phyloP scores from a whole-genome alignment of 2,888 invertebrate species.

The Ormyrus thymus region DNA sequence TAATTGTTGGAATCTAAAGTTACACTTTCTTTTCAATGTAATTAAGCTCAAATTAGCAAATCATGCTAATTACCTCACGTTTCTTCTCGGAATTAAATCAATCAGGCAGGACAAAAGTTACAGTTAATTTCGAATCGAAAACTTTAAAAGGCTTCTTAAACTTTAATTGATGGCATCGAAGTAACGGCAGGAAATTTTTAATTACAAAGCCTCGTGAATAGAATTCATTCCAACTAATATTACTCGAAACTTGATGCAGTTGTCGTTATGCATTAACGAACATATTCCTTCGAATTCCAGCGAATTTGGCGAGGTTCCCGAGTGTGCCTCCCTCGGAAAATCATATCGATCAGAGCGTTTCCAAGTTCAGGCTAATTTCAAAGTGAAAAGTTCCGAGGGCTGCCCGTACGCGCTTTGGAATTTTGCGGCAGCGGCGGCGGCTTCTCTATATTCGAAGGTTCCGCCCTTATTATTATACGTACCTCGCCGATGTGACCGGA shows the following conservation, averaged over 20 bases:
- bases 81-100: too few species aligned
- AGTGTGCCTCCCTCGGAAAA: neutral
- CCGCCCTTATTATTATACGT: conserved; percentile 40
- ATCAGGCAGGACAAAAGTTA: too few species aligned
- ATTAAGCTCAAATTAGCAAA: too few species aligned
- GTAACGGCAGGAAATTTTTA: too few species aligned
- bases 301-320: neutral
- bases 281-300: neutral
- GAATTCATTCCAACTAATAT: neutral
- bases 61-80: too few species aligned
- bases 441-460: neutral
- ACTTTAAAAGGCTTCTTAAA: too few species aligned
- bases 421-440: neutral
- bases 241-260: neutral
- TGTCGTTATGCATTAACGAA: neutral
- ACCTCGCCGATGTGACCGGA: conserved; percentile 79
- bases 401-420: neutral
- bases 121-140: too few species aligned
- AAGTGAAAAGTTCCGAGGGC: conserved; percentile 19
- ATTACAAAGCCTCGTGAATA: neutral
- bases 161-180: too few species aligned
- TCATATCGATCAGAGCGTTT: conserved; percentile 33
- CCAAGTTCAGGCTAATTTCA: conserved; percentile 32
- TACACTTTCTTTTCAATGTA: too few species aligned
- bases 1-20: too few species aligned